These are phyloP conservation scores for Cinclus mexicanus DNA, from an alignment of 2,113 vertebrate genomes.

Conservation along the genomic window DNA sequence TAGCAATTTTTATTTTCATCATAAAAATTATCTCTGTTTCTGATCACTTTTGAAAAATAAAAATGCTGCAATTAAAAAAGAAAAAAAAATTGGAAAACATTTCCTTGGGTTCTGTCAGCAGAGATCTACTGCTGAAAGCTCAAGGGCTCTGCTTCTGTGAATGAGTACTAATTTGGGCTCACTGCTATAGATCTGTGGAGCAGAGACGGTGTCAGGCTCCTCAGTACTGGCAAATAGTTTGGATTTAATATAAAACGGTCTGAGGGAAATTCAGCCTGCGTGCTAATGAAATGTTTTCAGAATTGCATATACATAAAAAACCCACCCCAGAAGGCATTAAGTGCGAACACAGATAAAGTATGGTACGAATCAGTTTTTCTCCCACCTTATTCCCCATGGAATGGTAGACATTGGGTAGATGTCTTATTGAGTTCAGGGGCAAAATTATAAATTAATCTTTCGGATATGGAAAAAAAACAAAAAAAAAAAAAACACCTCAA, in stretches of 20 bases:
- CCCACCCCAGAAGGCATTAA: background rate
- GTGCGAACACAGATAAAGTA: background rate
- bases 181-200: background rate
- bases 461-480: background rate
- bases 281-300: background rate
- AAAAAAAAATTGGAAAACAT: background rate
- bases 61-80: background rate
- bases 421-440: background rate
- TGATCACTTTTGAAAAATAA: background rate
- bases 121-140: background rate
- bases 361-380: background rate
- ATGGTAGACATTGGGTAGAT: background rate
- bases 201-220: background rate
- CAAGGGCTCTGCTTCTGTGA: background rate
- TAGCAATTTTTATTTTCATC: background rate
- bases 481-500: accelerated
- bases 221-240: background rate
- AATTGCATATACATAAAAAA: background rate
- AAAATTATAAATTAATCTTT: background rate
- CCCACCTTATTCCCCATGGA: background rate
- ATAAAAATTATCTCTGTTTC: accelerated
- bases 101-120: background rate
- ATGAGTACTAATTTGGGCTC: background rate
- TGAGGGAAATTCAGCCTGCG: background rate
- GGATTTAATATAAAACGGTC: background rate